A percentile compares a stretch with the other conserved stretches of the same genome.
These are phyloP conservation scores for Picus viridis DNA, from an alignment of 2,797 vertebrate genomes.

Conservation along the genomic window DNA sequence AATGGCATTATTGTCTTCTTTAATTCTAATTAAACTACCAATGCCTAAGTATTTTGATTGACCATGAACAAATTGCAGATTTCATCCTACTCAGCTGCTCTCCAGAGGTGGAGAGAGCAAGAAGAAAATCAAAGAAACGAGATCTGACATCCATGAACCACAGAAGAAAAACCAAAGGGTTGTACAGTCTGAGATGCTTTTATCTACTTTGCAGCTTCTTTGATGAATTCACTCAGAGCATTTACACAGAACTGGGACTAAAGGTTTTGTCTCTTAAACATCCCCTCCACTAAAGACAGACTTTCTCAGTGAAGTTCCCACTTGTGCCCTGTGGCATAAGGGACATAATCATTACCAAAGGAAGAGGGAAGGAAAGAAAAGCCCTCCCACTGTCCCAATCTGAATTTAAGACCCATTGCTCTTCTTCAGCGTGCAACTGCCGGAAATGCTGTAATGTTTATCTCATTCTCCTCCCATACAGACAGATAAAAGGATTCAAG, in stretches of 20 bases:
- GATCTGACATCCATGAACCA: constrained; percentile 14
- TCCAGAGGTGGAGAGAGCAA: background rate
- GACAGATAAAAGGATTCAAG: background rate
- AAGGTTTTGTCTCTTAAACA: constrained; percentile 16
- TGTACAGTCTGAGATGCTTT: background rate
- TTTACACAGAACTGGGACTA: background rate
- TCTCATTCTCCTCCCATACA: background rate
- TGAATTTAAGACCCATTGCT: background rate
- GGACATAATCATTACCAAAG: background rate
- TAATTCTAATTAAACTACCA: background rate
- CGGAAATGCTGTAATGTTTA: background rate
- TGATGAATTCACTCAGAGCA: constrained; percentile 19
- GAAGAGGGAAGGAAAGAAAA: background rate
- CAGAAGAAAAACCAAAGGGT: background rate
- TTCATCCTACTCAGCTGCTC: background rate
- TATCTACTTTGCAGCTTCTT: constrained; percentile 2
- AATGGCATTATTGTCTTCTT: background rate
- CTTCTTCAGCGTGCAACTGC: background rate
- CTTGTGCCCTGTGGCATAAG: background rate
- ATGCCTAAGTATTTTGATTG: background rate
- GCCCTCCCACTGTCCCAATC: background rate
- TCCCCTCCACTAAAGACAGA: background rate
- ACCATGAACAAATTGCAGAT: background rate
- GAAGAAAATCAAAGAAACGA: constrained; percentile 22
- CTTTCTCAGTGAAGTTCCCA: background rate